Conservation (phyloP, 2,113 vertebrate genomes). For the Phrynosoma blainvillii region DNA sequence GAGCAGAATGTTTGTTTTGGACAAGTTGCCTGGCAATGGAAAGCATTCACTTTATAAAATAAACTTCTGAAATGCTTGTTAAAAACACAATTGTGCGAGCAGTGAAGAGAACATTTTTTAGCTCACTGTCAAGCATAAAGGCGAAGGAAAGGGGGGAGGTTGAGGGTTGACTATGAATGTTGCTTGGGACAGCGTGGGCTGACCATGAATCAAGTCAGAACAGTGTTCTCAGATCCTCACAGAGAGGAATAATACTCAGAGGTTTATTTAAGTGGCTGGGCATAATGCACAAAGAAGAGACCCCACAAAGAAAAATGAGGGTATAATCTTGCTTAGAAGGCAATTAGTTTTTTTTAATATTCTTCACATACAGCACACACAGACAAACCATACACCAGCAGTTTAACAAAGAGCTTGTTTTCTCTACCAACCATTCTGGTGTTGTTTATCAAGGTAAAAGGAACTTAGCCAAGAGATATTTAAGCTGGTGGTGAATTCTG, state of each 20-base stretch:
- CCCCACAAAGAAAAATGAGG: constrained; percentile 2
- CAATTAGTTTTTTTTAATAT: not conserved
- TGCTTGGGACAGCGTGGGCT: not conserved
- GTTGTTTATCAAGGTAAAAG: not conserved
- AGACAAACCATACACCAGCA: not conserved
- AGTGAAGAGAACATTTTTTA: constrained; percentile 11
- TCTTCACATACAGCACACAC: not conserved
- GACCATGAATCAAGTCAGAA: not conserved
- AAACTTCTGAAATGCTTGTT: constrained; percentile 27
- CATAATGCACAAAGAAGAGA: not conserved
- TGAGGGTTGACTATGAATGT: not conserved
- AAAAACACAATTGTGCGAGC: constrained; percentile 28
- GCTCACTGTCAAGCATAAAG: not conserved
- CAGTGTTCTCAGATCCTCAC: accelerated
- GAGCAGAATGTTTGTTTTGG: constrained; percentile 10
- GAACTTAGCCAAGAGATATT: not conserved
- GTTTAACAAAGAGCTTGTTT: not conserved
- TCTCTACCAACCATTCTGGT: not conserved
- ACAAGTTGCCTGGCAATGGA: not conserved
- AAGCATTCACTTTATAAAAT: constrained; percentile 35
- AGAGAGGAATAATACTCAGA: constrained; percentile 13
- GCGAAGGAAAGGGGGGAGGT: not conserved
- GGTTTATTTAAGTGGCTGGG: constrained; percentile 6
- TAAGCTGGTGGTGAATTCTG: not conserved
- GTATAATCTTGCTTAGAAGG: not conserved